A percentile compares a stretch with the other conserved stretches of the same genome.
These are phyloP conservation scores for Prietella phreatophila DNA, from an alignment of 2,113 vertebrate genomes.

Conservation along the genomic window DNA sequence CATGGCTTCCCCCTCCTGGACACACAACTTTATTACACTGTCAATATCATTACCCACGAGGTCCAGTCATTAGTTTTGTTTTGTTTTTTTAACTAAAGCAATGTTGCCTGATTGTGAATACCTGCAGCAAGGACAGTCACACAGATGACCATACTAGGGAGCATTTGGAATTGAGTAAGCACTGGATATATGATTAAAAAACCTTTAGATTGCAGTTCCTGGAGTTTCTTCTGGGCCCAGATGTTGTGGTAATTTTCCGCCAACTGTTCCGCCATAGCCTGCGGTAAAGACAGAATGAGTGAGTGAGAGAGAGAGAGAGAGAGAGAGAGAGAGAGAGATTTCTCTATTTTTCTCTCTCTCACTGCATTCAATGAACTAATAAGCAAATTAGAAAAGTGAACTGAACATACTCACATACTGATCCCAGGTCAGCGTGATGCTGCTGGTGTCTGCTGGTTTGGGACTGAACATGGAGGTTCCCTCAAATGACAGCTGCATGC, in stretches of 20 bases:
- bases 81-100: neutral
- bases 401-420: slow-evolving; percentile 81
- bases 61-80: neutral
- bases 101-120: neutral
- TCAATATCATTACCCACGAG: neutral
- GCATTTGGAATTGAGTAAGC: neutral
- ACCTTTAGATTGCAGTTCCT: slow-evolving; percentile 90
- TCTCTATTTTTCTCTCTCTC: neutral
- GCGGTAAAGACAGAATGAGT: neutral
- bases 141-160: neutral
- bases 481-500: slow-evolving; percentile 77
- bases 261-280: slow-evolving; percentile 95
- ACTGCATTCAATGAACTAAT: neutral
- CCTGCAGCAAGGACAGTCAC: neutral
- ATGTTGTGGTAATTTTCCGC: slow-evolving; percentile 94
- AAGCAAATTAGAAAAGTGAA: neutral
- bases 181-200: neutral
- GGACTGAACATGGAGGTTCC: slow-evolving; percentile 85
- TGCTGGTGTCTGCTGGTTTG: slow-evolving; percentile 91
- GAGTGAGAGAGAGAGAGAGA: neutral
- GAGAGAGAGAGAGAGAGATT: neutral
- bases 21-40: neutral
- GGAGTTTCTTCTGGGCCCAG: slow-evolving; percentile 91
- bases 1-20: slow-evolving; percentile 82
- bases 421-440: slow-evolving; percentile 87